Percentiles rank a stretch among this genome's conserved stretches.
These are phyloP conservation scores for Excalfactoria chinensis DNA, from an alignment of 2,113 vertebrate species.

Conservation along the genomic window DNA sequence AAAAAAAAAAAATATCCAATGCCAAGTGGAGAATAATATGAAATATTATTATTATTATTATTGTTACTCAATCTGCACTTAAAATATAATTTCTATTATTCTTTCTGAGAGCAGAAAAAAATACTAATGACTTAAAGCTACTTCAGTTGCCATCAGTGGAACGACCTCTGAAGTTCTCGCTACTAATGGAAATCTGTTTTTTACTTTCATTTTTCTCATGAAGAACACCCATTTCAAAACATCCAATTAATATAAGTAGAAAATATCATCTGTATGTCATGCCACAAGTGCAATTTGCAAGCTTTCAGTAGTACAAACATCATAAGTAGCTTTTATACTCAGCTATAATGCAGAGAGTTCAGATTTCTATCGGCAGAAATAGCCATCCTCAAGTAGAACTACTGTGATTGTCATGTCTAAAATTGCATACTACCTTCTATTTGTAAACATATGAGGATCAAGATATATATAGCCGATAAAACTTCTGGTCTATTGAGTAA, in stretches of 20 bases:
- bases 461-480: background rate
- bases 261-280: background rate
- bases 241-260: conserved; percentile 2
- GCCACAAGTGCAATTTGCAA: background rate
- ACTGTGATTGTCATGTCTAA: background rate
- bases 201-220: background rate
- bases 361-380: background rate
- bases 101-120: background rate
- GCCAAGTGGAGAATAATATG: background rate
- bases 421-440: background rate
- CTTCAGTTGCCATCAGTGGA: background rate
- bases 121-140: background rate
- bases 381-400: background rate
- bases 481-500: background rate
- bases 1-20: too few species aligned
- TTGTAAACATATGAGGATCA: background rate
- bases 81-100: background rate
- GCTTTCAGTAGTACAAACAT: background rate
- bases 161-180: background rate
- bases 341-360: background rate
- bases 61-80: background rate
- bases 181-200: background rate
- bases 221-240: background rate
- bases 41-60: background rate
- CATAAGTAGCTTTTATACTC: background rate